Base-by-base conservation (phyloP, 2,797 vertebrate species). In the Poeciliopsis paucimaculata region DNA sequence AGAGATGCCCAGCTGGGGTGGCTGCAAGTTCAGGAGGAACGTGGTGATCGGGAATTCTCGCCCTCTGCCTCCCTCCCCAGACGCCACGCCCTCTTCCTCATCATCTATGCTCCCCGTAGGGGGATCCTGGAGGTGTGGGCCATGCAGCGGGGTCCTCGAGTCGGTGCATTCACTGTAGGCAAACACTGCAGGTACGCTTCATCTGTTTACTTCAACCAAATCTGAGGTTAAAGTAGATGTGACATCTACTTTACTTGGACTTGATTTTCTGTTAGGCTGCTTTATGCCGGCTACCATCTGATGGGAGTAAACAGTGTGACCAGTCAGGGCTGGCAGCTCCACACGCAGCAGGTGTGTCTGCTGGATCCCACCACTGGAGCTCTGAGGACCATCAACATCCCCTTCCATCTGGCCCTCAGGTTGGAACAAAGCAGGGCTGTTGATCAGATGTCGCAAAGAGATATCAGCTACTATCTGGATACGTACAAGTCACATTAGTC, bases 281-380 rank as follows among this genome's bases (percentile, higher is more conserved):
- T 99, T 81, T 99, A 98, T 89, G 97, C 98, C 73, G 98, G 98
- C 77, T 99, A 99, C 93, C 98, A 96, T 93, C 97, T 99, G 90
- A 98, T 99, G 98, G 98, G 98, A 66, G 95, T 99, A 81, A 99
- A 99, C 93, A 99, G 98, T 34, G 95, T 99, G 84, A 99, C 97
- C 86, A 99, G 98, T 93, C 97, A 99, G 84, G 97, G 97, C 41
- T 99, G 98, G 98, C 97, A 98, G 90, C 96, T 98, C 0, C 97
- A 99, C 93, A 99, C 97, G 0, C 97, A 98, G 88, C 98, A 99
- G 93, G 97, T 99, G 85, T 99, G 97, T 91, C 96, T 99, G 77
- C 94, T 99, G 79, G 98, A 99, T 90, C 97, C 97, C 1, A 90
- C 95, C 75, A 97, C 96, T 51, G 97, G 96, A 91, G 96, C 92